Base-by-base conservation (phyloP, 2,888 invertebrate genomes). In the Lysandra bellargus region DNA sequence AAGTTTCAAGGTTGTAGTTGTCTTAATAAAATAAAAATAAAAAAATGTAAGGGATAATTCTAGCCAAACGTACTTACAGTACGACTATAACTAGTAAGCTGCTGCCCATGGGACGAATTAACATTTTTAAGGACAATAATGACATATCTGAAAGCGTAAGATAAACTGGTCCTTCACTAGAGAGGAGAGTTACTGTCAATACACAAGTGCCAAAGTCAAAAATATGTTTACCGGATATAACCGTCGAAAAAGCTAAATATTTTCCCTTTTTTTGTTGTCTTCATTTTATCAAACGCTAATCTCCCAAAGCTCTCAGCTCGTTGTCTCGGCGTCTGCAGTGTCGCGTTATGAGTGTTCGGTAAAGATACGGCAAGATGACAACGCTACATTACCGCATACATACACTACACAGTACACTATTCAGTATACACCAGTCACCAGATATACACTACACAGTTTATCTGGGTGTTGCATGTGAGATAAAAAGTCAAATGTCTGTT, bases 321-420 rank as follows among this genome's bases (percentile, higher is more conserved):
- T 90, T 88, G 86, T 83, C 81, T 80, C 80, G 81, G 82, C 80
- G 82, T 83, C 82, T 83, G 80, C 82, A 82, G 81, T 83, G 81
- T 83, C 85, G 86, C 88, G 92, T 91, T 93, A 92, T 90, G 94
- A 94, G 91, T 94, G 94, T 94, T 93, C 93, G 91, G 93, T 93
- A 93, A 92, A 94, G 94, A 94, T 94, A 93, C 92, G 91, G 92
- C 93, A 92, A 93, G 88, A 88, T 90, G 88, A 85, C 87, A 84
- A 86, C 88, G 85, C 86, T 90, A 89, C 91, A 92, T 91, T 92
- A 91, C 88, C 91, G 92, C 88, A 86, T 86, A 85, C 83, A 60
- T n/a, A n/a, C 6, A 17, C 0, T 23, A 61, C 23, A 23, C 23
- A 0, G 23, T 61, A 61, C 61, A n/a, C n/a, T n/a, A n/a, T 60